phyloP scores from a whole-genome alignment of 1,140 invertebrate species.

The Spodoptera litura region DNA sequence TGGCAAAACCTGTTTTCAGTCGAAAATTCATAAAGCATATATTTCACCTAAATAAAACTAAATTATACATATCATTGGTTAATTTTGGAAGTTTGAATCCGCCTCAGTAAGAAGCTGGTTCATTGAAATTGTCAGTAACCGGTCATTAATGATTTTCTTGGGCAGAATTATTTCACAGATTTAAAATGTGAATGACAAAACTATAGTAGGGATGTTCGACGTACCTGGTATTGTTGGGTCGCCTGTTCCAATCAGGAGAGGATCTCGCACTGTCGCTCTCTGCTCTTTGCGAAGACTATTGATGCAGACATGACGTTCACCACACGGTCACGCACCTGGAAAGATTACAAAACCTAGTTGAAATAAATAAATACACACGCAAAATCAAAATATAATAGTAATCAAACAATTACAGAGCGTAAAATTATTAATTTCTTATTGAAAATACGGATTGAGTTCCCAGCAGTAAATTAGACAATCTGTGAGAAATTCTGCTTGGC shows the following conservation, averaged over 20 bases:
- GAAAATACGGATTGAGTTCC: slow-evolving; percentile 66
- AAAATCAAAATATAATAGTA: slow-evolving; percentile 51
- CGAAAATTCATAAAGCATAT: too few species aligned
- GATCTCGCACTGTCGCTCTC: not conserved
- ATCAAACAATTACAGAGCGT: slow-evolving; percentile 32
- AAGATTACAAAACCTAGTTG: slow-evolving; percentile 46
- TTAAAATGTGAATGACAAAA: not conserved
- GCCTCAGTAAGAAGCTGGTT: too few species aligned
- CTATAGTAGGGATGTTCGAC: not conserved
- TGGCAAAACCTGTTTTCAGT: too few species aligned
- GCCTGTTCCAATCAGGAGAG: not conserved
- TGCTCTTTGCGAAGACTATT: not conserved
- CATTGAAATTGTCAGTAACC: too few species aligned
- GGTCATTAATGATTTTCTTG: not conserved
- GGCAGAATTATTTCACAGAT: not conserved
- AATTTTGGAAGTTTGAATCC: too few species aligned
- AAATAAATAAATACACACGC: slow-evolving; percentile 41
- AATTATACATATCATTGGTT: too few species aligned
- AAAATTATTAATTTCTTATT: slow-evolving; percentile 60
- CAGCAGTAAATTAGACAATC: slow-evolving; percentile 62
- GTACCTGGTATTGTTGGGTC: not conserved
- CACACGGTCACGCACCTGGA: slow-evolving; percentile 41
- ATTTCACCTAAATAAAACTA: too few species aligned
- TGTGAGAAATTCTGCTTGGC: slow-evolving; percentile 63
- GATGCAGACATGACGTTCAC: slow-evolving; percentile 1